Conservation (phyloP, 2,113 vertebrate species). For the Ranitomeya imitator region DNA sequence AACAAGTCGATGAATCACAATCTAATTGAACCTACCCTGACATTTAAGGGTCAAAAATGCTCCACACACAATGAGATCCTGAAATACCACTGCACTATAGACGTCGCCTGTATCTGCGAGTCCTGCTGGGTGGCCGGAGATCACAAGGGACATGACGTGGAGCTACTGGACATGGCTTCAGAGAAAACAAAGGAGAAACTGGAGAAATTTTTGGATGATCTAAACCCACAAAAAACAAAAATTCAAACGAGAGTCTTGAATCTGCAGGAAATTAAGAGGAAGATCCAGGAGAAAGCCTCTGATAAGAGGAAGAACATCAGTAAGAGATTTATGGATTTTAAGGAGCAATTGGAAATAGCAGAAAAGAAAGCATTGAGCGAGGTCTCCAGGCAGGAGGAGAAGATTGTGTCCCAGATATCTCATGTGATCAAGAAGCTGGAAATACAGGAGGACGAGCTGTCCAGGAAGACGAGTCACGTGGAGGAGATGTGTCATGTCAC, state of each 20-base stretch:
- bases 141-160: slow-evolving; percentile 10
- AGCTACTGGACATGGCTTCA: neutral
- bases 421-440: slow-evolving; percentile 9
- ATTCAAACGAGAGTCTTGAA: neutral
- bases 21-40: neutral
- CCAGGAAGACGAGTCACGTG: neutral
- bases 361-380: slow-evolving; percentile 10
- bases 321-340: neutral
- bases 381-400: slow-evolving; percentile 23
- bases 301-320: neutral
- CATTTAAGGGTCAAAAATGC: neutral
- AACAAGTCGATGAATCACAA: neutral
- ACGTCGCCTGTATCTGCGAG: slow-evolving; percentile 5
- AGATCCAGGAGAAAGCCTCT: neutral
- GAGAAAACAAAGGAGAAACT: slow-evolving; percentile 11
- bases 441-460: slow-evolving; percentile 1
- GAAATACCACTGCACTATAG: slow-evolving; percentile 8
- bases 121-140: slow-evolving; percentile 1
- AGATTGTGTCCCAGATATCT: neutral
- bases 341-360: neutral
- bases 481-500: neutral
- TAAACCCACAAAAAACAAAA: neutral
- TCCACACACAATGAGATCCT: slow-evolving; percentile 1
- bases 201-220: neutral
- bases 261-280: neutral